Evolutionary conservation across 2,113 vertebrate genomes (phyloP).

Genomic region (Lutjanus erythropterus): DNA sequence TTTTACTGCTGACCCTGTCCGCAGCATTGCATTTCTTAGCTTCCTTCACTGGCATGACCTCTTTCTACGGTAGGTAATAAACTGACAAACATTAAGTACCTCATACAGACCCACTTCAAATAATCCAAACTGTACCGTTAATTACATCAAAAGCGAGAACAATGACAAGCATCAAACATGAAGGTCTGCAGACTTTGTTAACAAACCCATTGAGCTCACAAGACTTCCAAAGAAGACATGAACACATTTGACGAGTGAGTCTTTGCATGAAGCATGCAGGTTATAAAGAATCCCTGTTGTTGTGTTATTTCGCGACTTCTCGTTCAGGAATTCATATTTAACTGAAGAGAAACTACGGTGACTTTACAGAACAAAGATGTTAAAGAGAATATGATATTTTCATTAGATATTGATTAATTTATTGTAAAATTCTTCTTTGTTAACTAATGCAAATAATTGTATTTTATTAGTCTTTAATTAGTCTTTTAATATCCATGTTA

Average conservation of each 20-base stretch:
- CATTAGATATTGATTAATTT: background rate
- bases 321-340: background rate
- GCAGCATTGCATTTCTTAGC: no score
- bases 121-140: no score
- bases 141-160: background rate
- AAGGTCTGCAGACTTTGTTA: background rate
- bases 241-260: background rate
- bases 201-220: background rate
- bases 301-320: background rate
- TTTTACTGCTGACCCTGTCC: no score
- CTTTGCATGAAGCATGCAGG: background rate
- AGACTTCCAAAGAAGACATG: no score
- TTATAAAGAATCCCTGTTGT: background rate
- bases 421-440: background rate
- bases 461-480: constrained; percentile 19
- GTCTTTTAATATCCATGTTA: constrained; percentile 9
- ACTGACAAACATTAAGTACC: no score
- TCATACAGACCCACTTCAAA: no score
- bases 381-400: background rate
- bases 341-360: background rate
- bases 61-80: no score
- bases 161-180: constrained; percentile 2
- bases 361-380: background rate
- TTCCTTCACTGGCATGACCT: no score
- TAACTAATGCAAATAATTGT: background rate